Evolutionary conservation across 2,797 vertebrate species (phyloP), one percentile per base, ranked within the genome.

Genomic region (Ctenopoma multispine): DNA sequence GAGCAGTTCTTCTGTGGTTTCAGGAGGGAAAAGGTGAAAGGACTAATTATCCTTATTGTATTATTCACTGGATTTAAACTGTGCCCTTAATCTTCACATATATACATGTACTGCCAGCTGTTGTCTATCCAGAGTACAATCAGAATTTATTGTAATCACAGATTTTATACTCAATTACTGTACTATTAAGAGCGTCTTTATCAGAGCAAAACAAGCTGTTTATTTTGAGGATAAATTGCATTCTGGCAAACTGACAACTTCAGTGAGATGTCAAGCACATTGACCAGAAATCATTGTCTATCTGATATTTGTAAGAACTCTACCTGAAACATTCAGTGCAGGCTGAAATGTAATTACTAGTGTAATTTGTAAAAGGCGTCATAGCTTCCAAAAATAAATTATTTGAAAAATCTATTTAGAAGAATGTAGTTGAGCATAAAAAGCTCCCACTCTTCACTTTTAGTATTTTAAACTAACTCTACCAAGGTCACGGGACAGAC

Each of bases 401-500:
- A 31, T 41, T 58, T 12, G 20, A 15, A 62, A 2, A 5, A 23
- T 34, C 36, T 38, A 38, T 60, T 50, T 11, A 68, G 10, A 15
- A 34, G 23, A 53, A n/a, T 44, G 11, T 20, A 40, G 4, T 29
- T 48, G 20, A 46, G 13, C 18, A 38, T 21, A 3, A 18, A 21
- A 64, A 11, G 54, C 40, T 29, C 6, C 24, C 34, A 17, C 15
- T 59, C 23, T 36, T 20, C n/a, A 56, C 44, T 21, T 24, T 29
- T 43, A 29, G 38, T 15, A 21, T 4, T n/a, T 38, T 13, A 38
- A 38, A 38, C 5, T 54, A 62, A 40, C 24, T 34, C 44, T 64
- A 80, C 55, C 54, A 76, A 53, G 59, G 67, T 71, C 69, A 68
- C 29, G 34, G 31, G 24, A 21, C 57, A 50, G 21, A 58, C 36